Conservation (phyloP, 2,113 vertebrate genomes). For the Excalfactoria chinensis region DNA sequence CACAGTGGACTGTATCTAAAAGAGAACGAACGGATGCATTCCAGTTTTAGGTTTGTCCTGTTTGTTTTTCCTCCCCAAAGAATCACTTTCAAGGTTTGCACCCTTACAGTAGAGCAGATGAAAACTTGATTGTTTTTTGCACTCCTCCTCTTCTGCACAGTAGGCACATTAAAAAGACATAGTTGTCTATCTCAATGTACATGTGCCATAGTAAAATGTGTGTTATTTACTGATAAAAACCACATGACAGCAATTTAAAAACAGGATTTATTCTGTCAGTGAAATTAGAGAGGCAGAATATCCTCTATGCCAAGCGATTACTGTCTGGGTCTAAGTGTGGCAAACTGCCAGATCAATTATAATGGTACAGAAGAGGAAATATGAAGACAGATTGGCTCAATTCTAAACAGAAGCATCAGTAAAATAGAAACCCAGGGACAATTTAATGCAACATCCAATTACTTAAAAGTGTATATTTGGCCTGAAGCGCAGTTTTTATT, state of each 20-base stretch:
- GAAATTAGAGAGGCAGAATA: slow-evolving; percentile 73
- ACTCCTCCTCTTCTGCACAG: neutral
- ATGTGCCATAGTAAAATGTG: slow-evolving; percentile 67
- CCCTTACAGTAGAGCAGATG: slow-evolving; percentile 2
- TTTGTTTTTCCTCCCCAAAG: neutral
- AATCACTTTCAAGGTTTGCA: neutral
- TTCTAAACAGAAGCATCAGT: slow-evolving; percentile 74
- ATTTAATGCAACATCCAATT: slow-evolving; percentile 74
- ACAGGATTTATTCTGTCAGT: slow-evolving; percentile 74
- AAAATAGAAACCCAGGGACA: slow-evolving; percentile 74
- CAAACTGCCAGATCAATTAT: slow-evolving; percentile 78
- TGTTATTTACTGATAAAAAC: slow-evolving; percentile 80
- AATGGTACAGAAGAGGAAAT: slow-evolving; percentile 68
- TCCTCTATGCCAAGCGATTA: slow-evolving; percentile 70
- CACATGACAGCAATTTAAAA: slow-evolving; percentile 70
- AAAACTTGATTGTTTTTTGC: slow-evolving; percentile 34
- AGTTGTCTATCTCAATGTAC: slow-evolving; percentile 64
- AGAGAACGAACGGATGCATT: neutral
- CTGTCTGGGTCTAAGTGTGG: slow-evolving; percentile 55
- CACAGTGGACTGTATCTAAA: neutral
- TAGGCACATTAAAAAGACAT: slow-evolving; percentile 50
- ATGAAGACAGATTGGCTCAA: slow-evolving; percentile 80
- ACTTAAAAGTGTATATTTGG: slow-evolving; percentile 55
- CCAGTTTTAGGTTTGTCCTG: neutral
- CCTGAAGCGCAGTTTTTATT: slow-evolving; percentile 30